A percentile compares a stretch with the other conserved stretches of the same genome.
Evolutionary conservation across 2,888 invertebrate species (phyloP).

Genomic region (Thymelicus acteon): DNA sequence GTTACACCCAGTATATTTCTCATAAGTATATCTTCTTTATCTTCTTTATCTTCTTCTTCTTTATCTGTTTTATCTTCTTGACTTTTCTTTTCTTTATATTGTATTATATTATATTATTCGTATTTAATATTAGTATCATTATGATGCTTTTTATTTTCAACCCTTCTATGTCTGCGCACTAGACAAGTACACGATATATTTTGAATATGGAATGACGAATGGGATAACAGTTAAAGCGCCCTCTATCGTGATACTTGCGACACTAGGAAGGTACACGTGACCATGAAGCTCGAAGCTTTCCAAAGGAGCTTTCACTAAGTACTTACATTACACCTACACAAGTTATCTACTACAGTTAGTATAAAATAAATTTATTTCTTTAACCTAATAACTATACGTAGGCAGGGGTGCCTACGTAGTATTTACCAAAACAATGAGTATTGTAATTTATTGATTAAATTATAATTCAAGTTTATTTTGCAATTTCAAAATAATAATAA

Average conservation of each 20-base stretch:
- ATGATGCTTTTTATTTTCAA: background rate
- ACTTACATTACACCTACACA: slow-evolving; percentile 48
- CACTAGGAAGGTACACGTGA: slow-evolving; percentile 57
- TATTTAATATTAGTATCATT: background rate
- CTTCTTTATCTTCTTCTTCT: background rate
- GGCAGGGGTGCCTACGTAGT: slow-evolving; percentile 48
- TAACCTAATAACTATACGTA: slow-evolving; percentile 71
- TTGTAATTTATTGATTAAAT: slow-evolving; percentile 41
- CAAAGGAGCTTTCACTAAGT: slow-evolving; percentile 53
- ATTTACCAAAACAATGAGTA: slow-evolving; percentile 59
- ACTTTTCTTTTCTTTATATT: too few species aligned
- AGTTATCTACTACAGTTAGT: slow-evolving; percentile 64
- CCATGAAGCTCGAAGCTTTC: slow-evolving; percentile 63
- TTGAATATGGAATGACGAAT: slow-evolving; percentile 18
- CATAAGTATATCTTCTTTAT: too few species aligned
- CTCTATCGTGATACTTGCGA: slow-evolving; percentile 57
- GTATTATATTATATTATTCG: background rate
- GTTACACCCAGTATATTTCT: too few species aligned
- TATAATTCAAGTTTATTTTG: slow-evolving; percentile 35
- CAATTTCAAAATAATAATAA: background rate
- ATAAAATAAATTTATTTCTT: slow-evolving; percentile 80
- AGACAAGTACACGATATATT: slow-evolving; percentile 1
- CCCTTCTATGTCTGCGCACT: slow-evolving; percentile 6
- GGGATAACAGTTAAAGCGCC: slow-evolving; percentile 49
- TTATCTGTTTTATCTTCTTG: background rate